Percentiles rank a stretch among this genome's conserved stretches.
Evolutionary conservation across 2,797 vertebrate species (phyloP).

Genomic region (Acestrorhynchus altus): DNA sequence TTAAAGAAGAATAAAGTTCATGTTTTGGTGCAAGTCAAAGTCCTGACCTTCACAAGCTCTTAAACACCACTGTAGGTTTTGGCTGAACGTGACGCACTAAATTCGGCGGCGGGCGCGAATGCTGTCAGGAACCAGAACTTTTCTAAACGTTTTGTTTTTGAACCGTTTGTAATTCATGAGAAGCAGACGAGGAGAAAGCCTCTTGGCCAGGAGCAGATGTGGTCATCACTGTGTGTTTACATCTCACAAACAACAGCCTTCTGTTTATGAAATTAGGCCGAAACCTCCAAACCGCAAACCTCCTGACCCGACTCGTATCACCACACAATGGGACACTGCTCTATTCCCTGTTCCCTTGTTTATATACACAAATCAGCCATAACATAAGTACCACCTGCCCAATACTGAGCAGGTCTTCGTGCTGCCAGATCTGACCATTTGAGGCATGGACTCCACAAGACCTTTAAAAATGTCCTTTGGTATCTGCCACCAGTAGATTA

Average conservation of each 20-base stretch:
- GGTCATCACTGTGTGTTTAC: slow-evolving; percentile 12
- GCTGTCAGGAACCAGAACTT: neutral
- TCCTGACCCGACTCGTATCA: slow-evolving; percentile 2
- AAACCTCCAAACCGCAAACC: slow-evolving; percentile 10
- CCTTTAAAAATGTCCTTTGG: too few species aligned
- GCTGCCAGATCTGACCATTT: too few species aligned
- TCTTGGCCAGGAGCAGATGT: neutral
- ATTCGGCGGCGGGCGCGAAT: neutral
- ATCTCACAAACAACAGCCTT: slow-evolving; percentile 23
- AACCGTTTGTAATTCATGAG: neutral
- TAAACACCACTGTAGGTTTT: neutral
- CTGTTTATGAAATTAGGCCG: slow-evolving; percentile 18
- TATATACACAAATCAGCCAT: neutral
- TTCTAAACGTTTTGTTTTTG: slow-evolving; percentile 9
- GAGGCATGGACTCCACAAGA: too few species aligned
- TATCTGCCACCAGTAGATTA: too few species aligned
- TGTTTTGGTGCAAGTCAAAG: too few species aligned
- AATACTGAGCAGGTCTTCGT: too few species aligned
- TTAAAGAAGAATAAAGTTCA: too few species aligned
- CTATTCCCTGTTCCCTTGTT: neutral
- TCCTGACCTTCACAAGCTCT: too few species aligned
- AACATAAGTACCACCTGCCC: too few species aligned
- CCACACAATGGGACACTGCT: neutral
- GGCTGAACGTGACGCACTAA: slow-evolving; percentile 3
- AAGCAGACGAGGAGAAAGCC: neutral